These are phyloP conservation scores for Neocloeon triangulifer DNA, from an alignment of 1,140 invertebrate genomes.

Conservation along the genomic window DNA sequence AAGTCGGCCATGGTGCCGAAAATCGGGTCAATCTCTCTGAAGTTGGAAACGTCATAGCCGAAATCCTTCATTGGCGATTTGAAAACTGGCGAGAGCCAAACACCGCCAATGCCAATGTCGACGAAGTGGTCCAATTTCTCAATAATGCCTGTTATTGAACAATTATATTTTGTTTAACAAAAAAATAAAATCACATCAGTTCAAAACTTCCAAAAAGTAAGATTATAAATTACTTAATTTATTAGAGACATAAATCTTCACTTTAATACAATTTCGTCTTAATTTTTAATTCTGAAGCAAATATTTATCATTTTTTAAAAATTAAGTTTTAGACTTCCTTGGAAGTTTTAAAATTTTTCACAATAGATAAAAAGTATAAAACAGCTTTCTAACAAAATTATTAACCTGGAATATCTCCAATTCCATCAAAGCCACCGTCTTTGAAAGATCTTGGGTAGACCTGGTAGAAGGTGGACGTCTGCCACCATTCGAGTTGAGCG, in stretches of 20 bases:
- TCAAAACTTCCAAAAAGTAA: too few species aligned
- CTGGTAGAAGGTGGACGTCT: conserved; percentile 46
- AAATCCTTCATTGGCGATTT: conserved; percentile 32
- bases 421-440: conserved; percentile 48
- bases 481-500: conserved; percentile 45
- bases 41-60: conserved; percentile 54
- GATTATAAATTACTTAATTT: too few species aligned
- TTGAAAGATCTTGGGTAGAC: conserved; percentile 58
- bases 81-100: conserved; percentile 37
- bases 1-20: conserved; percentile 23
- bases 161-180: too few species aligned
- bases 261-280: too few species aligned
- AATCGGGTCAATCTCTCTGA: conserved; percentile 24
- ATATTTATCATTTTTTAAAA: too few species aligned
- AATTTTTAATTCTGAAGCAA: too few species aligned
- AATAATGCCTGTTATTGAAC: conserved; percentile 14
- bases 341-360: too few species aligned
- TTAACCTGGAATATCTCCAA: conserved; percentile 36
- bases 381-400: too few species aligned
- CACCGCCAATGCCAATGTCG: conserved; percentile 20
- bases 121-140: conserved; percentile 19
- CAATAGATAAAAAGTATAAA: too few species aligned
- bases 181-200: too few species aligned
- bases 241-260: too few species aligned
- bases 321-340: too few species aligned